Evolutionary conservation across 2,888 invertebrate genomes (phyloP).

Genomic region (Venustoraphidia nigricollis): DNA sequence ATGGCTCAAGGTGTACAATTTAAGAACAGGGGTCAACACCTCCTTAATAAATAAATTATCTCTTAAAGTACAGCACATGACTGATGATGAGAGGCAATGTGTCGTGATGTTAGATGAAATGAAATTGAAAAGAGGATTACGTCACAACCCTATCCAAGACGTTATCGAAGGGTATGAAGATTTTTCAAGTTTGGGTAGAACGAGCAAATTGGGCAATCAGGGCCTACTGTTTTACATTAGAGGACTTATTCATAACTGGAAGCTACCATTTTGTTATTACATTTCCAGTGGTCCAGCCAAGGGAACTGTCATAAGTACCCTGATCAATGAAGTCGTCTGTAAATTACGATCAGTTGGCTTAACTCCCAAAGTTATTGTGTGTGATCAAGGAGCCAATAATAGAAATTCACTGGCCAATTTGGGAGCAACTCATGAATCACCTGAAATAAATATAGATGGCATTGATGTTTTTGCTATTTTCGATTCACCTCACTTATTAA

Average conservation of each 20-base stretch:
- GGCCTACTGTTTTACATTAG: conserved; percentile 2
- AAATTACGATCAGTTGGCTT: conserved; percentile 7
- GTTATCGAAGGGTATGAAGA: conserved; percentile 4
- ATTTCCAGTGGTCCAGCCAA: conserved; percentile 8
- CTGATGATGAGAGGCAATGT: too few relatives aligned
- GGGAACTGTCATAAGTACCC: conserved; percentile 4
- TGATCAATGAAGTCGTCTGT: conserved; percentile 6
- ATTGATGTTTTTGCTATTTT: too few relatives aligned
- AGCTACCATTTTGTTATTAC: conserved; percentile 5
- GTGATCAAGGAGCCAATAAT: conserved; percentile 14
- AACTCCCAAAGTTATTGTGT: conserved; percentile 8
- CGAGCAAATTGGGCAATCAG: conserved; percentile 1
- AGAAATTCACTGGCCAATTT: conserved; percentile 7
- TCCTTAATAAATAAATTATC: too few relatives aligned
- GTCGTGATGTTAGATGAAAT: too few relatives aligned
- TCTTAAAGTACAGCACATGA: too few relatives aligned
- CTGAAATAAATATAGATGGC: too few relatives aligned
- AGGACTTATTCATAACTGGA: conserved; percentile 3
- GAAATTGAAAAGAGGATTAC: too few relatives aligned
- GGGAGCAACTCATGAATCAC: conserved; percentile 7
- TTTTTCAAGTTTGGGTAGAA: not conserved
- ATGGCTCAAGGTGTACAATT: too few relatives aligned
- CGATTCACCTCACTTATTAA: too few relatives aligned
- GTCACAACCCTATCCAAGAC: too few relatives aligned
- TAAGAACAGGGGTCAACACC: too few relatives aligned